Evolutionary conservation across 2,888 invertebrate genomes (phyloP).

Genomic region (Laothoe populi): DNA sequence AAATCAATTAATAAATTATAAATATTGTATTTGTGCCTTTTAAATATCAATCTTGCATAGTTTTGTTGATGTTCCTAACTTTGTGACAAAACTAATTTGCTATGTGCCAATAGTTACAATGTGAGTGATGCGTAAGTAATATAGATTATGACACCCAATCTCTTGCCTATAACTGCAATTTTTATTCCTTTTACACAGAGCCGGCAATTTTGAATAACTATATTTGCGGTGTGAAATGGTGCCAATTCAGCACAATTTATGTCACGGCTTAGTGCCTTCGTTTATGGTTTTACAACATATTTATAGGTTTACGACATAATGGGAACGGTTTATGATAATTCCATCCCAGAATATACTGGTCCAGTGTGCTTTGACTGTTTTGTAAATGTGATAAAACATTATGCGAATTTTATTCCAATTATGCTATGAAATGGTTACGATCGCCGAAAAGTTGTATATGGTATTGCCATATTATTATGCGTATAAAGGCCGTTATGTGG

Average conservation of each 20-base stretch:
- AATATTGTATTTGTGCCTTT: too few species aligned
- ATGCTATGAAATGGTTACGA: conserved; percentile 22
- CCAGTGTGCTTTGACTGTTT: conserved; percentile 42
- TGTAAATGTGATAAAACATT: conserved; percentile 31
- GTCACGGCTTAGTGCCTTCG: conserved; percentile 67
- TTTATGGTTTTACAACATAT: conserved; percentile 83
- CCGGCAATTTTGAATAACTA: conserved; percentile 38
- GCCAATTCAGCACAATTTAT: conserved; percentile 76
- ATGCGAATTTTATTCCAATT: conserved; percentile 30
- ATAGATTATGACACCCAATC: background rate
- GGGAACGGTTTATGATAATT: conserved; percentile 70
- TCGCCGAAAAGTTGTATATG: conserved; percentile 4
- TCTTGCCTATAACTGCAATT: conserved; percentile 1
- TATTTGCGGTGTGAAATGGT: conserved; percentile 65
- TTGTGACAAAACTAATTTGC: too few species aligned
- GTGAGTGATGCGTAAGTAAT: too few species aligned
- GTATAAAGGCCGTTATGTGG: conserved; percentile 4
- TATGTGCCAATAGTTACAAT: too few species aligned
- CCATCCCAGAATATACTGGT: conserved; percentile 43
- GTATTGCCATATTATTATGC: background rate
- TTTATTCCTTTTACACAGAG: conserved; percentile 9
- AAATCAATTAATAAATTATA: too few species aligned
- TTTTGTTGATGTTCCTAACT: too few species aligned
- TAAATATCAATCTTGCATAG: too few species aligned
- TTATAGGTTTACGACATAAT: conserved; percentile 79